Percentiles rank a stretch among this genome's conserved stretches.
phyloP scores from a whole-genome alignment of 2,888 invertebrate species.

The Atrina japonica region DNA sequence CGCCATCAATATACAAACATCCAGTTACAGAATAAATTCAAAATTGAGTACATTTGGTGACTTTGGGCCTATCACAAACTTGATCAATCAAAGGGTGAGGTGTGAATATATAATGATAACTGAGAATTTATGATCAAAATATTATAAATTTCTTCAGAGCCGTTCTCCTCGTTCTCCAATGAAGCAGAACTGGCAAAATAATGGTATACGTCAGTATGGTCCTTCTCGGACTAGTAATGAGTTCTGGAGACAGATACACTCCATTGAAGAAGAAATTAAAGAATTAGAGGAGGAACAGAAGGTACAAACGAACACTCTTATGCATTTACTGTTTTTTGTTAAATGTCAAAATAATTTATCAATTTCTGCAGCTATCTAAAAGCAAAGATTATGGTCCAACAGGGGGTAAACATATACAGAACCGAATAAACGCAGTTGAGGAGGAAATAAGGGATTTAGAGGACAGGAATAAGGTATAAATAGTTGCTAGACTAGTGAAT shows the following conservation, averaged over 20 bases:
- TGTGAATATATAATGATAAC: too few relatives aligned
- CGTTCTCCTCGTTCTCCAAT: conserved; percentile 13
- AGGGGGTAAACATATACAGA: neutral
- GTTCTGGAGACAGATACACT: conserved; percentile 26
- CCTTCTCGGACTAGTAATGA: conserved; percentile 20
- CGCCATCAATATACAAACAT: too few relatives aligned
- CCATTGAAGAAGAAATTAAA: conserved; percentile 31
- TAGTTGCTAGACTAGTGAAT: too few relatives aligned
- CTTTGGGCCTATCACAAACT: too few relatives aligned
- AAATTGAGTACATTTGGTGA: too few relatives aligned
- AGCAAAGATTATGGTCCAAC: too few relatives aligned
- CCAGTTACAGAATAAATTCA: too few relatives aligned
- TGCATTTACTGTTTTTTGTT: neutral
- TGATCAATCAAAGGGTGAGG: too few relatives aligned
- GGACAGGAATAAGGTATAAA: conserved; percentile 36
- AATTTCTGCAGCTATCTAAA: conserved; percentile 3
- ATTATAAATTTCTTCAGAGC: conserved; percentile 16
- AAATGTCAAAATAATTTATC: neutral
- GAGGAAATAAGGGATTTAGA: conserved; percentile 40
- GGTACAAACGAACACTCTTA: conserved; percentile 11
- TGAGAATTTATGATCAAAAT: conserved; percentile 1
- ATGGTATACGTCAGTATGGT: conserved; percentile 8
- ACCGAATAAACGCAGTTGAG: conserved; percentile 22
- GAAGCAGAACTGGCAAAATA: conserved; percentile 8
- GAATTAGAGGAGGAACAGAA: conserved; percentile 33